Evolutionary conservation across 2,113 vertebrate genomes (phyloP).

Genomic region (Kobus ellipsiprymnus): DNA sequence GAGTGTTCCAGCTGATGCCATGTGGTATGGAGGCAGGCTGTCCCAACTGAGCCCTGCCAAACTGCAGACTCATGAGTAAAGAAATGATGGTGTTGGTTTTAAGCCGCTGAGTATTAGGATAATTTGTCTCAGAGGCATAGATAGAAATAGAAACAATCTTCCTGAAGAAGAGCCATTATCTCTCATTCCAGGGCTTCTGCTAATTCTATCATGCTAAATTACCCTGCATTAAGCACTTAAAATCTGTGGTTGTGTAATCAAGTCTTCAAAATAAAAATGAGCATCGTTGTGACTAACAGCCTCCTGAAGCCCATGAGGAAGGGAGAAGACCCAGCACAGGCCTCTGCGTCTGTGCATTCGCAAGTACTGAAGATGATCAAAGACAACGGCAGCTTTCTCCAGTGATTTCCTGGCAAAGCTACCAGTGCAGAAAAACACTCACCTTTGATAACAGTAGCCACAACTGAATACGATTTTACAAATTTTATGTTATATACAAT

Average conservation of each 20-base stretch:
- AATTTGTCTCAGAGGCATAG: not conserved
- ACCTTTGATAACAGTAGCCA: not conserved
- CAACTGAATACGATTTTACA: not conserved
- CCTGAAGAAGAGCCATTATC: not conserved
- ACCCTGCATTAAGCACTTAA: not conserved
- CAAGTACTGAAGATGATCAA: not conserved
- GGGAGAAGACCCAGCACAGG: not conserved
- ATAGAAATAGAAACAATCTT: not conserved
- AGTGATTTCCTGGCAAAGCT: not conserved
- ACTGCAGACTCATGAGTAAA: not conserved
- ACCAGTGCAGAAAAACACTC: not conserved
- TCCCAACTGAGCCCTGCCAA: not conserved
- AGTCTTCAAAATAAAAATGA: not conserved
- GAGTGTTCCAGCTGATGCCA: not conserved
- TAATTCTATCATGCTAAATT: not conserved
- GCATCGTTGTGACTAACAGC: not conserved
- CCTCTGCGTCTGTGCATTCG: not conserved
- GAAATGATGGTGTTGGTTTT: not conserved
- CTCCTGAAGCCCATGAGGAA: not conserved
- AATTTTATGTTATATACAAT: not conserved
- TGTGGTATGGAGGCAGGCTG: not conserved
- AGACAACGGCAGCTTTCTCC: not conserved
- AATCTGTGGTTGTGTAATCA: not conserved
- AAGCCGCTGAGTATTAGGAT: not conserved
- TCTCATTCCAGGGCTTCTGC: not conserved